Evolutionary conservation across 2,797 vertebrate species (phyloP), one percentile per base, ranked within the genome.

Genomic region (Peromyscus aztecus): DNA sequence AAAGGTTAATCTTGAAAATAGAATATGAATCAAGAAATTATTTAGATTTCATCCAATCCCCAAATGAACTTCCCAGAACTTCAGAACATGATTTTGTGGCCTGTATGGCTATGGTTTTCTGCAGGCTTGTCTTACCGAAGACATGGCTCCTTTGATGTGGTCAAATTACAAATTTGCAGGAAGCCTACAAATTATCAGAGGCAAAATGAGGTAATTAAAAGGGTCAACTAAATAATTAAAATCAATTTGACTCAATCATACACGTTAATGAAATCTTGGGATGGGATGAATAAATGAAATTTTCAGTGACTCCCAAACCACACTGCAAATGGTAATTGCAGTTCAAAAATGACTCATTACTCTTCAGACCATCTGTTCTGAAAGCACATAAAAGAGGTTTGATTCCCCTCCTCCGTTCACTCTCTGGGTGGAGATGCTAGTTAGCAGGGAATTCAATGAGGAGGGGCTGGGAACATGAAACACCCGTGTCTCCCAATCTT

Each of bases 191-290:
- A 90, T 55, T 73, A 78, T 89, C 94, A 94, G n/a, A 94, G 76
- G 61, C 85, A 75, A 88, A 75, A 40, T 12, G 34, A 93, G 71
- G 71, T 85, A 87, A 93, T 97, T 94, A 83, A 97, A 90, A 96
- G 84, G 87, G 90, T 96, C 73, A 94, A 86, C 49, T 85, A 90
- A 93, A 95, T 94, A 94, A 96, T 97, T 96, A 86, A 97, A 90
- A 86, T 91, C 67, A 89, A 27, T 96, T 96, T 83, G 10, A 76
- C 57, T 96, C 73, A 90, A 71, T 88, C 67, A 88, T 71, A 83
- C 81, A 84, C 57, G 73, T 57, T 93, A 97, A 97, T 96, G 84
- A 96, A 95, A 83, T 92, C 65, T 37, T 78, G 27, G 69, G 46
- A 88, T 7, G 27, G 29, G 81, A 96, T 83, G 83, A 96, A 93